Evolutionary conservation across 1,140 invertebrate genomes (phyloP), one percentile per base, ranked within the genome.

Genomic region (Xylocopa sonorina): DNA sequence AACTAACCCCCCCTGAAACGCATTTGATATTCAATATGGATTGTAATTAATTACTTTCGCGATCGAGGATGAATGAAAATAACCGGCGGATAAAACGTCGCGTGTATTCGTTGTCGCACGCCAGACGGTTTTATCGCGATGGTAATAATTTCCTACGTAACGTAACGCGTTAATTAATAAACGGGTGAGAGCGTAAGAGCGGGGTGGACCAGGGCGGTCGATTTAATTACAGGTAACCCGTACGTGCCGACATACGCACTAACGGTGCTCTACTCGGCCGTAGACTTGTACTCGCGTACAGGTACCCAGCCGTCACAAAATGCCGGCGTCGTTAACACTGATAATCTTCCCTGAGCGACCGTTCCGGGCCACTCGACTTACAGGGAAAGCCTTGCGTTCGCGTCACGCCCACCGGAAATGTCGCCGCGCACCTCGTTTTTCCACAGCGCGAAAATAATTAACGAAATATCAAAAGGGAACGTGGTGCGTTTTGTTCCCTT

Each of bases 161-260:
- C 68, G 77, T 73, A 55, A 78, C 69, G 58, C 77, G 77, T 87
- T 86, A 84, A 87, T 87, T 87, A 87, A 87, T 86, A 78, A 81
- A 80, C 58, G 78, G 62, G 68, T 57, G 67, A 73, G 67, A 78
- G 75, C 53, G 46, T 43, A n/a, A n/a, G n/a, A n/a, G 41, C 57
- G 38, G 66, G 64, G 60, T 74, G 73, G 63, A 66, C 58, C 50
- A 41, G 43, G 21, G n/a, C n/a, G 71, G 71, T 51, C 82, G 63
- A 80, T 82, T 87, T 85, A 82, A 80, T 80, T 82, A 75, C 76
- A 77, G 29, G 66, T 78, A 60, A 76, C 55, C n/a, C 62, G 69
- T 57, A 64, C 58, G 48, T 43, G 43, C 10, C 21, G 18, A 62
- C 71, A 58, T 68, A 68, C 50, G 53, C 32, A 46, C 69, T 63